Evolutionary conservation across 2,113 vertebrate species (phyloP).

Genomic region (Nothoprocta perdicaria): DNA sequence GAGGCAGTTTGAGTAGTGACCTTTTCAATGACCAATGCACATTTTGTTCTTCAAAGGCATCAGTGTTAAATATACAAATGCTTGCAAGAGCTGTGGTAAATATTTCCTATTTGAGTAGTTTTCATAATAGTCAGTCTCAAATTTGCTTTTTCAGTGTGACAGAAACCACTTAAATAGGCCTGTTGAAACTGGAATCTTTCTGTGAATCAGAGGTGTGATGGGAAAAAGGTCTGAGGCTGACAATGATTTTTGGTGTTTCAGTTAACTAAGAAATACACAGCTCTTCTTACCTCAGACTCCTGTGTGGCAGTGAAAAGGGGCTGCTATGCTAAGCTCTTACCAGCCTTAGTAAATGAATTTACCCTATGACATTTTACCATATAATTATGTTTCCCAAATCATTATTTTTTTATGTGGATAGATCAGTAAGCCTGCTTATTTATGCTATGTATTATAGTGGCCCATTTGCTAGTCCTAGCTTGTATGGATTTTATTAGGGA

Average conservation of each 20-base stretch:
- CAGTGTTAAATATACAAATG: not conserved
- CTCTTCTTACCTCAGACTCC: not conserved
- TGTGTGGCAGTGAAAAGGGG: not conserved
- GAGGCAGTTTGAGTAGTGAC: not conserved
- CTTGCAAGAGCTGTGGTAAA: not conserved
- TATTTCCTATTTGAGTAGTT: not conserved
- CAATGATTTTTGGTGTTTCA: not conserved
- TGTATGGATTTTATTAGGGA: not conserved
- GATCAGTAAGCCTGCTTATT: not conserved
- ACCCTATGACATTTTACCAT: not conserved
- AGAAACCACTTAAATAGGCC: not conserved
- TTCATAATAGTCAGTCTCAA: not conserved
- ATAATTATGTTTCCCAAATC: not conserved
- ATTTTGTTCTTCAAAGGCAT: not conserved
- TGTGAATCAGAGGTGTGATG: not conserved
- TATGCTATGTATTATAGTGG: not conserved
- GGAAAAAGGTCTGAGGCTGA: not conserved
- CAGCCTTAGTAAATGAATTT: not conserved
- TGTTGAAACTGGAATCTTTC: not conserved
- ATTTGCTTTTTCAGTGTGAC: not conserved
- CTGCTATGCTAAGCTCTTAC: not conserved
- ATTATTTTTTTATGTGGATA: not conserved
- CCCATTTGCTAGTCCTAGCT: not conserved
- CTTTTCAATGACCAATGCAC: not conserved
- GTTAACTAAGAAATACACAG: not conserved